Evolutionary conservation across 2,113 vertebrate species (phyloP).

Genomic region (Ancistrus triradiatus): DNA sequence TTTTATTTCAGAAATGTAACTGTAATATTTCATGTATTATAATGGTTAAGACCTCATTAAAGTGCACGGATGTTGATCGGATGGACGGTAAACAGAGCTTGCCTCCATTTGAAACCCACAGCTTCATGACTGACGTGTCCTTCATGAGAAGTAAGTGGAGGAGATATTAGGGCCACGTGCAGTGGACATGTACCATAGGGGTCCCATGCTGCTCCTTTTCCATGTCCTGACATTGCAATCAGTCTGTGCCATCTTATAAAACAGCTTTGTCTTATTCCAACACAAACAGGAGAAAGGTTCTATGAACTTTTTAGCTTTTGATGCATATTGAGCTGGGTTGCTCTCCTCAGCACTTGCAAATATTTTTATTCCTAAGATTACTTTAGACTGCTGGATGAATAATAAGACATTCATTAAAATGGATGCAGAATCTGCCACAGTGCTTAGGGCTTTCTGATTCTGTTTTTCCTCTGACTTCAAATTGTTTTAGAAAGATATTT

Average conservation of each 20-base stretch:
- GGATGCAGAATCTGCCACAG: background rate
- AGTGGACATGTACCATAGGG: conserved; percentile 31
- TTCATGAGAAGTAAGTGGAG: too few relatives aligned
- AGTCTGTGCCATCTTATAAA: conserved; percentile 13
- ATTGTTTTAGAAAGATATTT: conserved; percentile 30
- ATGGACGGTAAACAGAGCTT: too few relatives aligned
- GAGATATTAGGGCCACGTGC: too few relatives aligned
- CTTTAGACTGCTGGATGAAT: conserved; percentile 11
- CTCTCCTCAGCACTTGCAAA: background rate
- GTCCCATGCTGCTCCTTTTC: conserved; percentile 23
- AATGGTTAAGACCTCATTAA: too few relatives aligned
- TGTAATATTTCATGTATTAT: too few relatives aligned
- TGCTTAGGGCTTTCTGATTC: conserved; percentile 12
- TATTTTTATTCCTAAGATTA: conserved; percentile 8
- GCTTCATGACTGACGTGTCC: too few relatives aligned
- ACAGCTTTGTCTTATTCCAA: background rate
- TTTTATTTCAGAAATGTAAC: too few relatives aligned
- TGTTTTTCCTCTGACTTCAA: conserved; percentile 14
- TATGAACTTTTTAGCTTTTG: background rate
- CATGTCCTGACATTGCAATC: conserved; percentile 27
- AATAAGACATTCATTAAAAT: conserved; percentile 14
- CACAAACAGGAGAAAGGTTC: background rate
- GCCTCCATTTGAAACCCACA: too few relatives aligned
- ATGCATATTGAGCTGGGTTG: background rate
- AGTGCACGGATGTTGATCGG: too few relatives aligned